Base-by-base conservation (phyloP, 37 sponge, comb jelly and placozoan genomes). In the Diacarnus erythraeanus region DNA sequence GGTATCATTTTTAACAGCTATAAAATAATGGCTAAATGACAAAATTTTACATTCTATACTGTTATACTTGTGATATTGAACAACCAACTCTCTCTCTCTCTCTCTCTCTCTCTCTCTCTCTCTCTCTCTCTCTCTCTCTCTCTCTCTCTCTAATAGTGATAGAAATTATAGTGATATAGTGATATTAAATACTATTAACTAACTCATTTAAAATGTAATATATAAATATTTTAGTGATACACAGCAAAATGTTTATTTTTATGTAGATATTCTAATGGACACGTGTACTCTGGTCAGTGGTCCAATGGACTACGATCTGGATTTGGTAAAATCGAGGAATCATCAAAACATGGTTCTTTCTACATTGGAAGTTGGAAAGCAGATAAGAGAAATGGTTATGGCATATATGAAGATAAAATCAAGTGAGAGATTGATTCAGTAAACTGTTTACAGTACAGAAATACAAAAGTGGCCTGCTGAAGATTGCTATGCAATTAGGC, bases 251-350 rank as follows among this genome's bases (percentile, higher is more conserved):
- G 66, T 69, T 10, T 33, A 31, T 69, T 36, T 4, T 69, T 33
- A 12, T 63, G 18, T 61, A 92, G 93, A 69, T 93, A 86, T 35
- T 70, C 80, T 0, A 86, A 86, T 86, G 91, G 91, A 47, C 83
- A 93, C 39, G 60, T 80, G 2, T 89, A 93, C 60, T 78, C 81
- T 65, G 94, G 94, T 37, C 72, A 74, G 69, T 89, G 90, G 91
- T 29, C 33, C 41, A 69, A 68, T 22, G 81, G 78, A 18, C 77
- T 80, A 83, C 69, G 91, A 26, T 54, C 39, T 15, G 94, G 94
- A 36, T 87, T 72, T 69, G 94, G 94, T 9, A 35, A 71, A 30
- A 42, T 80, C 57, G 81, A 83, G 71, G 87, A 93, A 79, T 77
- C 72, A 31, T 84, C 73, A 23, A 42, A 47, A 37, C 82, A 82